phyloP scores from a whole-genome alignment of 2,113 vertebrate genomes.

The Rousettus leschenaultii region DNA sequence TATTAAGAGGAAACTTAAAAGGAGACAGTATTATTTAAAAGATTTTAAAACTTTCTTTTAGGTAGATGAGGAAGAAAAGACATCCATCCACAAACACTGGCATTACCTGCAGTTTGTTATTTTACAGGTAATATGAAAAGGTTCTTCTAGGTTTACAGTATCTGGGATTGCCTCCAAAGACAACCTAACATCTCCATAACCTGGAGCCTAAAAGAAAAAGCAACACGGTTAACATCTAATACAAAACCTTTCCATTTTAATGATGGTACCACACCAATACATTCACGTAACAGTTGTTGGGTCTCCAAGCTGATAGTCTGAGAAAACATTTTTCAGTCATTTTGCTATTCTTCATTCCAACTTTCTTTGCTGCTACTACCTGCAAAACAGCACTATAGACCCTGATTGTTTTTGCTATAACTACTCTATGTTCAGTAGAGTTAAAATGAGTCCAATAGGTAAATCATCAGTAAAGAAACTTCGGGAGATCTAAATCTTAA shows the following conservation, averaged over 20 bases:
- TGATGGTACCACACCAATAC: neutral
- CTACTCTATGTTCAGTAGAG: neutral
- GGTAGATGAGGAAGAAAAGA: neutral
- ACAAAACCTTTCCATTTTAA: neutral
- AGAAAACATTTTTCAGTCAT: neutral
- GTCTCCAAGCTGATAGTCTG: neutral
- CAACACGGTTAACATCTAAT: constrained; percentile 37
- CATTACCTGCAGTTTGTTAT: constrained; percentile 99
- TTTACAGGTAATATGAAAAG: constrained; percentile 97
- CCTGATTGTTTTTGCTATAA: neutral
- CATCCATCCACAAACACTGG: neutral
- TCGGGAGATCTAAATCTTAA: neutral
- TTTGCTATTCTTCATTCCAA: neutral
- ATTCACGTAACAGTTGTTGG: neutral
- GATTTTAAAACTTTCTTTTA: neutral
- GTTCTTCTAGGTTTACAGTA: constrained; percentile 96
- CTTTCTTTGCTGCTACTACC: neutral
- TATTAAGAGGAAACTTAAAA: neutral
- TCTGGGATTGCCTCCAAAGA: constrained; percentile 97
- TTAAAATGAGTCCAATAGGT: neutral
- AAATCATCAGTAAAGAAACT: constrained; percentile 17
- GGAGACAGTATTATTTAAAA: neutral
- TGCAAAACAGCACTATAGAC: neutral
- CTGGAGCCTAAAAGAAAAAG: constrained; percentile 89
- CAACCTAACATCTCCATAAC: constrained; percentile 96